Percentiles rank a stretch among this genome's conserved stretches.
Conservation (phyloP, 2,113 vertebrate species). For the Micronycteris hirsuta region DNA sequence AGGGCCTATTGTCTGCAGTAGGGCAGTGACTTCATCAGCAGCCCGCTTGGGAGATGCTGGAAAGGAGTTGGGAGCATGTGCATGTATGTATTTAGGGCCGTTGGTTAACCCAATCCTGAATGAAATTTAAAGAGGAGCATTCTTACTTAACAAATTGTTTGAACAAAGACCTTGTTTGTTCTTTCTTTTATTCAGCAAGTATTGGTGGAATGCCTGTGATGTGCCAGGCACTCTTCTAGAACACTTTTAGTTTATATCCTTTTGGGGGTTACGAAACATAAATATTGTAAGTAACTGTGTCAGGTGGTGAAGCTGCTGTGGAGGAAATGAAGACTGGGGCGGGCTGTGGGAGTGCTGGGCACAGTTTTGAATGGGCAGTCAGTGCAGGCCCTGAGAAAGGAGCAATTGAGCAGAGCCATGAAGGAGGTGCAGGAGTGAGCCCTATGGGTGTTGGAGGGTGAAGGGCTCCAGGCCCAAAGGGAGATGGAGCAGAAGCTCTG, state of each 20-base stretch:
- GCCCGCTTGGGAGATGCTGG: background rate
- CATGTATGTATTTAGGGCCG: background rate
- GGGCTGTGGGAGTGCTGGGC: no score
- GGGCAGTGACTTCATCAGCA: no score
- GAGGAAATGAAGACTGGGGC: background rate
- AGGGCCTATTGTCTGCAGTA: background rate
- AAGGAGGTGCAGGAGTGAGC: background rate
- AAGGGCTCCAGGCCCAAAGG: background rate
- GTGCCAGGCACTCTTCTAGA: background rate
- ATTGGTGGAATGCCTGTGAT: background rate
- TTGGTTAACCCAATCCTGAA: background rate
- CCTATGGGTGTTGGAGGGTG: background rate
- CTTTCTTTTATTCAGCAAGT: background rate
- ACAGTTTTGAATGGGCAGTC: fast-evolving
- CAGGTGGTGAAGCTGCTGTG: background rate
- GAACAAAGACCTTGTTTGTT: background rate
- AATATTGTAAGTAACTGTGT: background rate
- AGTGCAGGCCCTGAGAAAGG: background rate
- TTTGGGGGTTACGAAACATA: background rate
- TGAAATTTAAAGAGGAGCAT: background rate
- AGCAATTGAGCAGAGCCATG: background rate
- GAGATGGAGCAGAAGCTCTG: background rate
- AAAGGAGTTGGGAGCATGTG: background rate
- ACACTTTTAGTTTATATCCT: background rate
- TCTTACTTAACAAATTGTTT: background rate